Percentiles rank a stretch among this genome's conserved stretches.
phyloP scores from a whole-genome alignment of 2,888 invertebrate genomes.

The Sinohyriopsis cumingii region DNA sequence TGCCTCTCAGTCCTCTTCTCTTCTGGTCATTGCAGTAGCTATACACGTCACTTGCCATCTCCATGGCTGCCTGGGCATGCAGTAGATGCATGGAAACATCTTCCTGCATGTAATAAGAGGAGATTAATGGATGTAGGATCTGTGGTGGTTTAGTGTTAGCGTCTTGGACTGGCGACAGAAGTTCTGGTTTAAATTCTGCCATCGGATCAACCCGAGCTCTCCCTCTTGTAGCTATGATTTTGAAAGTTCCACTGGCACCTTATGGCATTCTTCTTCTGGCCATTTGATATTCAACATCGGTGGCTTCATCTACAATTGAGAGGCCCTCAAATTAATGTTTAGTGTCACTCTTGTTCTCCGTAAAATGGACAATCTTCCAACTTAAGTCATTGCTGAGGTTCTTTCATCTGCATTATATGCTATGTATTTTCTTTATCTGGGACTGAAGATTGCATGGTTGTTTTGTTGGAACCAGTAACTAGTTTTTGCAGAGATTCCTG shows the following conservation, averaged over 20 bases:
- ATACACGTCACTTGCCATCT: too few relatives aligned
- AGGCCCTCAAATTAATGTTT: constrained; percentile 59
- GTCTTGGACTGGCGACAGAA: too few relatives aligned
- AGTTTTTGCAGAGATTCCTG: constrained; percentile 38
- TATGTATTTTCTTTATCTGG: constrained; percentile 45
- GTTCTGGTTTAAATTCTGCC: too few relatives aligned
- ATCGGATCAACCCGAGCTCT: background rate
- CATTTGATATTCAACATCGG: constrained; percentile 64
- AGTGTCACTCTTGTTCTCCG: constrained; percentile 55
- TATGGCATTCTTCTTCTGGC: constrained; percentile 57
- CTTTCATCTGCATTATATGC: constrained; percentile 51
- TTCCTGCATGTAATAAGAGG: too few relatives aligned
- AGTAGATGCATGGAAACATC: too few relatives aligned
- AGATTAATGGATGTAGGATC: too few relatives aligned
- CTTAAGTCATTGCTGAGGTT: constrained; percentile 53
- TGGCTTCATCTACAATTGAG: constrained; percentile 65
- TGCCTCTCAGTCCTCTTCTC: too few relatives aligned
- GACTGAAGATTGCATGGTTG: constrained; percentile 60
- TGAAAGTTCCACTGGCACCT: constrained; percentile 32
- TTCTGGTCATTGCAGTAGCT: too few relatives aligned
- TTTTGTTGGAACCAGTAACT: constrained; percentile 60
- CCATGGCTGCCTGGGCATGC: too few relatives aligned
- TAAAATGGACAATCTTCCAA: constrained; percentile 43
- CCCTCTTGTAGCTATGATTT: constrained; percentile 46
- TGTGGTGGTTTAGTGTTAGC: too few relatives aligned